These are phyloP conservation scores for Oryzaephilus surinamensis DNA, from an alignment of 1,140 invertebrate species.

Conservation along the genomic window DNA sequence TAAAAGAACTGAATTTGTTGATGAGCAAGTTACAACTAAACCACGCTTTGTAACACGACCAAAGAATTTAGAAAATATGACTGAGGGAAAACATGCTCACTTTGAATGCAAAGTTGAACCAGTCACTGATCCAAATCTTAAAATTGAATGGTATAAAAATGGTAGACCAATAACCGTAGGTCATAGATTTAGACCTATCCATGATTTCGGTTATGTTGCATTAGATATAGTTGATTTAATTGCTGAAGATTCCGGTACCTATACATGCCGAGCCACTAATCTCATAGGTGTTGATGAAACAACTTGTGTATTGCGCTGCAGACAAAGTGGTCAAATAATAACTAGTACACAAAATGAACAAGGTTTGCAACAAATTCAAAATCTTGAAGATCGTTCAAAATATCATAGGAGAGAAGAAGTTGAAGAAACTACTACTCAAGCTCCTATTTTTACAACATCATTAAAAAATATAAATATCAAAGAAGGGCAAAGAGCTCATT, in stretches of 20 bases:
- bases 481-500: conserved; percentile 92
- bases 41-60: conserved; percentile 78
- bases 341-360: conserved; percentile 75
- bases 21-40: conserved; percentile 71
- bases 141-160: conserved; percentile 92
- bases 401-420: conserved; percentile 61
- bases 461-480: conserved; percentile 84
- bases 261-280: conserved; percentile 88
- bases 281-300: conserved; percentile 79
- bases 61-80: conserved; percentile 71
- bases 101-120: conserved; percentile 97
- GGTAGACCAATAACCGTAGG: conserved; percentile 78
- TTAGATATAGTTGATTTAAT: conserved; percentile 84
- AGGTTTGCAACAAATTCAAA: conserved; percentile 76
- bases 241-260: conserved; percentile 86
- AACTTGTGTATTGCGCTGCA: conserved; percentile 57
- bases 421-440: conserved; percentile 78
- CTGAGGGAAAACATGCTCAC: conserved; percentile 88
- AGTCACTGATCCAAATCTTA: conserved; percentile 86
- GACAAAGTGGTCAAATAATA: conserved; percentile 65
- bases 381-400: conserved; percentile 70
- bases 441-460: conserved; percentile 82
- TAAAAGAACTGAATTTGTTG: conserved; percentile 68
- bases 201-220: conserved; percentile 92
- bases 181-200: conserved; percentile 85